Base-by-base conservation (phyloP, 1,140 invertebrate species). In the Drosophila nebulosa region DNA sequence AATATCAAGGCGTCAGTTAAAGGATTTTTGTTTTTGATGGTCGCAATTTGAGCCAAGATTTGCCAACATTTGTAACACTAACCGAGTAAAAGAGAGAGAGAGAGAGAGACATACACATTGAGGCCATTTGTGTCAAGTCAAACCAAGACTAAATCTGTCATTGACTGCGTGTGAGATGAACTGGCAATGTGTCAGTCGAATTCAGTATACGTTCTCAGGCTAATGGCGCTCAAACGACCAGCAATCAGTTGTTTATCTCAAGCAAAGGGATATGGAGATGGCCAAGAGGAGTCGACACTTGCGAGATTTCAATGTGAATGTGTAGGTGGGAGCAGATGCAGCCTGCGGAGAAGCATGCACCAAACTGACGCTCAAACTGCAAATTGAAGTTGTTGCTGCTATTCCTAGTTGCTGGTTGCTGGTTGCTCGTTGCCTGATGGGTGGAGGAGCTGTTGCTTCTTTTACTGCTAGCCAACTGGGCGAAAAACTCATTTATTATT, bases 401-500 rank as follows among this genome's bases (percentile, higher is more conserved):
- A 21, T 16, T 36, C 9, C 30, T 16, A 35, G 46, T 3, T 26
- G 7, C 27, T 24, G 30, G 3, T n/a, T n/a, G 26, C 26, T 22
- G 60, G 18, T 39, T 12, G 35, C 35, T n/a, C 1, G 35, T 36
- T 36, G 35, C 4, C 35, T 36, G 35, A 16, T 39, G 36, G 36
- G 26, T 27, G 27, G 27, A 4, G 5, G 58, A n/a, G 26, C n/a
- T 36, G 18, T 39, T 26, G 24, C 27, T 46, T 7, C 39, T 46
- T 46, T 46, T 21, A 32, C 52, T 65, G 26, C 39, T 81, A 69
- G 75, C 78, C 78, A 78, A 86, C 83, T 88, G 83, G 81, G 74
- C 78, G 70, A 88, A 70, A 88, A 86, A 83, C 74, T 81, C 81
- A 86, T 86, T 86, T 86, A 86, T 86, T 86, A 86, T 88, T 83